Evolutionary conservation across 35 echinoderm and acorn worm species (phyloP), one percentile per base, ranked within the genome.

Genomic region (Chiridota heheva): DNA sequence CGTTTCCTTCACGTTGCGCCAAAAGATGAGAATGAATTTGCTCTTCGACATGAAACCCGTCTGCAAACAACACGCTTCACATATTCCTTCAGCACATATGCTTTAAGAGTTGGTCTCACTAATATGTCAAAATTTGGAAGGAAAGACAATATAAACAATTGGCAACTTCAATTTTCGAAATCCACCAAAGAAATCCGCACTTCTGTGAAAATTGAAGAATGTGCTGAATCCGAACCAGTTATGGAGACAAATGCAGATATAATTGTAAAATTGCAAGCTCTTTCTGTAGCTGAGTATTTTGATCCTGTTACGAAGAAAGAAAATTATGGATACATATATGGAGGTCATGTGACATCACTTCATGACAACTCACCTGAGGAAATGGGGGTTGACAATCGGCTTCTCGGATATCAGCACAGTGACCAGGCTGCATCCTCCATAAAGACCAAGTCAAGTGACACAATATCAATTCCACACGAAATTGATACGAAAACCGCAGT

Each of bases 21-120:
- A 27, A 28, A 36, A 7, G 58, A 68, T 28, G 90, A 92, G 65
- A 86, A 92, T 30, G 42, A 44, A 8, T 12, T 92, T 18, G 62
- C 76, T 5, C n/a, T 80, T 26, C 46, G 90, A 61, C 2, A 58
- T 40, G 35, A 4, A 0, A 89, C 41, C 17, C 18, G 36, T n/a
- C 31, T 53, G 12, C 53, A 25, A 77, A 66, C 40, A n/a, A n/a
- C n/a, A n/a, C n/a, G n/a, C n/a, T n/a, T n/a, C n/a, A n/a, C n/a
- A 25, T 41, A 3, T 43, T 37, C 43, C 51, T 46, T 16, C 24
- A 24, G 55, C 34, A 30, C 42, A 41, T 51, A 5, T 3, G 41
- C 10, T 53, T 53, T 22, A 53, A 13, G 48, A 22, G 48, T 53
- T 53, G 48, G 10, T 53, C 10, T 53, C 48, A 53, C 10, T 10